Percentiles rank a stretch among this genome's conserved stretches.
These are phyloP conservation scores for Neolamprologus tretocephalus DNA, from an alignment of 2,113 vertebrate genomes.

Conservation along the genomic window DNA sequence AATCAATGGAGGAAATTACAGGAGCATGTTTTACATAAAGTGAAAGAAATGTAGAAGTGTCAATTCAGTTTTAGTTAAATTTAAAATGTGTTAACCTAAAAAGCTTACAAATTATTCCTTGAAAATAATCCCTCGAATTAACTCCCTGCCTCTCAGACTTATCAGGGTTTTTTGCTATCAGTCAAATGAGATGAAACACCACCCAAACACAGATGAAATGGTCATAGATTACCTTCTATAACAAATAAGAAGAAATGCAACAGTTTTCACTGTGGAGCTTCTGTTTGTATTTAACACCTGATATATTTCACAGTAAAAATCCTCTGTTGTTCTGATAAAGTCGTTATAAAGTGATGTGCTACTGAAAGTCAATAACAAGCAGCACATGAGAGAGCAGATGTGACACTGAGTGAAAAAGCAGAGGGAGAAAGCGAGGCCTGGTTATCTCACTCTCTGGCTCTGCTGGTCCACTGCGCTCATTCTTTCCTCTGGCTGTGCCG, in stretches of 20 bases:
- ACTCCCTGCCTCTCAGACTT: neutral
- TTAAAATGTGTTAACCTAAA: neutral
- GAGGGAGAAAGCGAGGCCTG: neutral
- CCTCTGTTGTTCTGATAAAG: conserved; percentile 2
- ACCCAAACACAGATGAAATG: neutral
- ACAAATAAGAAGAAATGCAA: neutral
- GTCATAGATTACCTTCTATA: neutral
- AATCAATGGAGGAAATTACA: neutral
- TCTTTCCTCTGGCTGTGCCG: conserved; percentile 46
- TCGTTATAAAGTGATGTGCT: neutral
- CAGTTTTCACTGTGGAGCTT: neutral
- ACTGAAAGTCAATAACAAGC: conserved; percentile 3
- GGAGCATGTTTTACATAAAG: neutral
- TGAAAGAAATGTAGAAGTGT: neutral
- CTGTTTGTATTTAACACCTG: neutral
- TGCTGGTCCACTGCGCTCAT: conserved; percentile 25
- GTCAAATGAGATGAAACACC: neutral
- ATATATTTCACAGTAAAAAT: neutral
- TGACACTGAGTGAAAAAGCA: conserved; percentile 7
- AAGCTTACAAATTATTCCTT: rapidly evolving
- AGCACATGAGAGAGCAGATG: neutral
- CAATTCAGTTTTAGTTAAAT: neutral
- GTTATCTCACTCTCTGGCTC: conserved; percentile 44
- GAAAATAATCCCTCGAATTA: rapidly evolving
- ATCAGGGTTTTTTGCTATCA: neutral